Base-by-base conservation (phyloP, 2,113 vertebrate species). In the Atherinomorus stipes region DNA sequence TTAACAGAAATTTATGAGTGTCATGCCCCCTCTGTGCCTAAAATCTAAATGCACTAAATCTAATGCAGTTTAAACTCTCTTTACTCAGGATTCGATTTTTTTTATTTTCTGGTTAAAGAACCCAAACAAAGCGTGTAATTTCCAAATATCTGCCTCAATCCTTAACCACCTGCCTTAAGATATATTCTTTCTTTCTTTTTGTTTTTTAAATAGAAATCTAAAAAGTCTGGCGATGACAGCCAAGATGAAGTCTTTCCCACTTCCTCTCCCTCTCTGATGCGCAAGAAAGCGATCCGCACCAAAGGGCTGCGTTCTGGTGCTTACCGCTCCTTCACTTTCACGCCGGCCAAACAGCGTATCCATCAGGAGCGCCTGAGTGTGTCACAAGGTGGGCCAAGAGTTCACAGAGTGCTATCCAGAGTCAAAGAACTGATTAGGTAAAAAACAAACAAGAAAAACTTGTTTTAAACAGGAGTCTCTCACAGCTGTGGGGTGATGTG, bases 271-370 rank as follows among this genome's bases (percentile, higher is more conserved):
- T 95, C 96, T 0, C 88, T 99, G 87, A 94, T 96, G 74, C 96
- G 97, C 44, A 98, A 98, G 89, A 96, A 96, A 76, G 98, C 94
- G 40, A 99, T 99, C 7, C 96, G 96, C 68, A 96, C 93, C 84
- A 99, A 99, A 83, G 95, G 87, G 13, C 92, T 99, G 77, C 93
- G 95, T 73, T 98, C 97, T 0, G 98, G 97, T 15, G 98, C 98
- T 0, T 99, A 98, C 78, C 95, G 97, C 8, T 95, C 95, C 80
- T 97, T 96, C 40, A 96, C 96, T 3, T 95, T 78, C 0, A 96
- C 96, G 6, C 92, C 94, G 0, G 93, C 93, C 84, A 94, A 93
- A 69, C 96, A 96, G 88, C 93, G 92, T 23, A 86, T 42, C 0
- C 83, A 95, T 4, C 94, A 95, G 11, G 96, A 98, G 68, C 89